Conservation (phyloP, 2,113 vertebrate genomes). For the Eclectus roratus region DNA sequence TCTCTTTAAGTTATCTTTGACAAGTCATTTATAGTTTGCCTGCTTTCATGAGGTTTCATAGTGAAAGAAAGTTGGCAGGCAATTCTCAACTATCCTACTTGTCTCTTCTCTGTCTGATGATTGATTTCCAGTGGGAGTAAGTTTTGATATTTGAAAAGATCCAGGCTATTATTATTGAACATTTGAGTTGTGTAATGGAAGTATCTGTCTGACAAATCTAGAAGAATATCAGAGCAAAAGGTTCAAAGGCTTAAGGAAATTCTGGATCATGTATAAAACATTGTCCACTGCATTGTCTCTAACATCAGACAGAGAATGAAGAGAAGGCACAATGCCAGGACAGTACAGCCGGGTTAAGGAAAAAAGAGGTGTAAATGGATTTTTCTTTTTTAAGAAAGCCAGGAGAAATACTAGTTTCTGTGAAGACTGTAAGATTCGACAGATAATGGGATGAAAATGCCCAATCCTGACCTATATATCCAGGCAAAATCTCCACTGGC, state of each 20-base stretch:
- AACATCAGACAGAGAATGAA: neutral
- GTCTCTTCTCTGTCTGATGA: conserved; percentile 46
- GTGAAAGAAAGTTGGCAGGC: conserved; percentile 18
- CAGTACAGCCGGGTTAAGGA: neutral
- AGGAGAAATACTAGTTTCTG: neutral
- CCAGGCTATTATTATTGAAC: conserved; percentile 49
- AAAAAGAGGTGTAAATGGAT: neutral
- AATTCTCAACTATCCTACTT: conserved; percentile 1
- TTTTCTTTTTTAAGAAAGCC: neutral
- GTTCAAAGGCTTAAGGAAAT: neutral
- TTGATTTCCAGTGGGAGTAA: conserved; percentile 64
- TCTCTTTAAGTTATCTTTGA: neutral
- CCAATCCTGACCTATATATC: neutral
- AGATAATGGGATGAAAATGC: neutral
- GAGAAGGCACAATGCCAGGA: neutral
- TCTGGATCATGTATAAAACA: neutral
- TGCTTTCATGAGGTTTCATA: conserved; percentile 11
- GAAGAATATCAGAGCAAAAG: neutral
- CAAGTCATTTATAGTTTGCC: conserved; percentile 16
- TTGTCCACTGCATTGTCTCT: neutral
- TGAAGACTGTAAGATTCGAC: neutral
- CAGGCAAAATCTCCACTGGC: neutral
- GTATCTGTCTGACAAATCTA: conserved; percentile 33
- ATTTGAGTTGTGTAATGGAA: conserved; percentile 5
- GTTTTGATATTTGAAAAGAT: conserved; percentile 60